phyloP scores from a whole-genome alignment of 2,797 vertebrate species.

The Carapus acus region DNA sequence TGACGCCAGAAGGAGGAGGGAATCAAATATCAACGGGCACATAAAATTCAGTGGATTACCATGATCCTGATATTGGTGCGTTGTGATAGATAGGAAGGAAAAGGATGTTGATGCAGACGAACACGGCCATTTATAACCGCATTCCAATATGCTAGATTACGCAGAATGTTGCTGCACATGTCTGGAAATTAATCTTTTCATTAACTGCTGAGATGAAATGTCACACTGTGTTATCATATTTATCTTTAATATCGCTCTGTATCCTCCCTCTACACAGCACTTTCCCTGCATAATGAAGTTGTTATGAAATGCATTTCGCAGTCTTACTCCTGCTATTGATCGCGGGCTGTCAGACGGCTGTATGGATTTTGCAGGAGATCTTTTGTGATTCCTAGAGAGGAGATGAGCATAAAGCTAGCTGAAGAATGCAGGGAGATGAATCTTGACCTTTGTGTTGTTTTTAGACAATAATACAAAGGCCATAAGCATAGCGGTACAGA shows the following conservation, averaged over 20 bases:
- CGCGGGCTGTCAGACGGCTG: conserved; percentile 6
- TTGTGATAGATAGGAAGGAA: conserved; percentile 14
- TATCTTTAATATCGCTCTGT: neutral
- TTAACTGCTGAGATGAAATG: conserved; percentile 13
- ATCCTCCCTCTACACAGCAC: conserved; percentile 2
- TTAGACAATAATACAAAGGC: conserved; percentile 1
- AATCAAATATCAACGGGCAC: conserved; percentile 45
- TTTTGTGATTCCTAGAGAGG: conserved; percentile 24
- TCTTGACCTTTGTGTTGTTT: conserved; percentile 9
- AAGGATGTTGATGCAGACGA: neutral
- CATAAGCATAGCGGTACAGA: conserved; percentile 2
- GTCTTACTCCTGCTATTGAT: conserved; percentile 29
- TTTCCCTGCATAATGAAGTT: conserved; percentile 16
- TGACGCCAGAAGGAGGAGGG: conserved; percentile 33
- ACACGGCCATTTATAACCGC: neutral
- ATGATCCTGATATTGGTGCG: conserved; percentile 1
- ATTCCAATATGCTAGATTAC: conserved; percentile 6
- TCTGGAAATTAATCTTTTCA: conserved; percentile 17
- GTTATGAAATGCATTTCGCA: conserved; percentile 8
- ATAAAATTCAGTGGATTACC: conserved; percentile 27
- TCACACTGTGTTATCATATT: conserved; percentile 4
- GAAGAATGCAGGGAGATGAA: conserved; percentile 24
- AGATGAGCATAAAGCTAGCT: neutral
- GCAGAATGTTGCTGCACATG: neutral
- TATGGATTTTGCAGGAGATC: conserved; percentile 36